These are phyloP conservation scores for Arctopsyche grandis DNA, from an alignment of 1,140 invertebrate genomes.

Conservation along the genomic window DNA sequence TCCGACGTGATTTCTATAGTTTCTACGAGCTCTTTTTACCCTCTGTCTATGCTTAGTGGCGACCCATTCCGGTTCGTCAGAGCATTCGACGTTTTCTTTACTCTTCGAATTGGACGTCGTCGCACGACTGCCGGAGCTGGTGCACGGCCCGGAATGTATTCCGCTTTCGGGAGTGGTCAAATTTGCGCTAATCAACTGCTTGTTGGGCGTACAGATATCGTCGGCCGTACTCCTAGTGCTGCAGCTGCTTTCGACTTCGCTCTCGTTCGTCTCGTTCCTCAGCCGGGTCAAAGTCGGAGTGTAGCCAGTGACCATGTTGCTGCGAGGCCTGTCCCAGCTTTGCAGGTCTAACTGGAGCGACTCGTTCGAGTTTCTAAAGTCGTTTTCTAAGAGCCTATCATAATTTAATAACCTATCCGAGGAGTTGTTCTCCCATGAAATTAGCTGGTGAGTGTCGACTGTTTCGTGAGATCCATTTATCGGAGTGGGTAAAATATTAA, in stretches of 20 bases:
- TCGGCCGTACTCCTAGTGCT: constrained; percentile 57
- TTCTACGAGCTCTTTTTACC: constrained; percentile 66
- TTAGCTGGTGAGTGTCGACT: constrained; percentile 62
- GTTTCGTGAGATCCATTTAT: constrained; percentile 67
- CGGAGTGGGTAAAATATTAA: constrained; percentile 68
- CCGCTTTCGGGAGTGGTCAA: constrained; percentile 58
- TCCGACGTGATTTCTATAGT: constrained; percentile 66
- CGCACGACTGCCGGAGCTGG: constrained; percentile 55
- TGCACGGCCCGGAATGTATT: constrained; percentile 57
- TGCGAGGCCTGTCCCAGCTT: constrained; percentile 34
- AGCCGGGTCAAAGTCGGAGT: constrained; percentile 61
- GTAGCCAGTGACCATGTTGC: constrained; percentile 48
- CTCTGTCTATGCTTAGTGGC: constrained; percentile 65
- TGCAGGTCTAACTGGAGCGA: constrained; percentile 29
- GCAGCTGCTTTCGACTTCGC: constrained; percentile 64
- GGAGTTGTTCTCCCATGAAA: constrained; percentile 47
- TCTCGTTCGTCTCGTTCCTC: constrained; percentile 65
- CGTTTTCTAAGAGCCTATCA: neutral
- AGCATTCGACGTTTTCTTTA: constrained; percentile 56
- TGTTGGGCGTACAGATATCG: constrained; percentile 55
- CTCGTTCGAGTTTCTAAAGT: constrained; percentile 28
- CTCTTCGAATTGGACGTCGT: constrained; percentile 49
- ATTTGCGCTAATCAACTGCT: constrained; percentile 36
- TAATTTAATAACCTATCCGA: constrained; percentile 36
- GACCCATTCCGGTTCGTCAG: constrained; percentile 64